Percentiles rank a stretch among this genome's conserved stretches.
phyloP scores from a whole-genome alignment of 1,140 invertebrate genomes.

The Mylabris phalerata region DNA sequence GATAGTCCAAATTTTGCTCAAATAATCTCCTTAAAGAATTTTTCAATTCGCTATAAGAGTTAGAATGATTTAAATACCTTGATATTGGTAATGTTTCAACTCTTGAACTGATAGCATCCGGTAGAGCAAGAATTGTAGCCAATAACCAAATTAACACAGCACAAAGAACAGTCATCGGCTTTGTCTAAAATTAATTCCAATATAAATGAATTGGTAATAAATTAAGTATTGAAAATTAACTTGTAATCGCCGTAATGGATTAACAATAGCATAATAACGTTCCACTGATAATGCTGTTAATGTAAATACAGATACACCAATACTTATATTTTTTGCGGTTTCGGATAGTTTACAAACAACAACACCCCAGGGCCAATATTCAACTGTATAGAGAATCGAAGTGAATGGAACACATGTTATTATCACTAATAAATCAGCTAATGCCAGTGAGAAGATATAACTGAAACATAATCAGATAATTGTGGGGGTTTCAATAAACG shows the following conservation, averaged over 20 bases:
- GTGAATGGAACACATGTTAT: conserved; percentile 84
- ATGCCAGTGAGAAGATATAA: conserved; percentile 64
- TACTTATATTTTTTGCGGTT: conserved; percentile 85
- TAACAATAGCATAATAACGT: conserved; percentile 84
- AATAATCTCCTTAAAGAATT: too few relatives aligned
- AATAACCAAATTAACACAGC: conserved; percentile 77
- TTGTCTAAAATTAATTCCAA: conserved; percentile 45
- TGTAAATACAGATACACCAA: conserved; percentile 90
- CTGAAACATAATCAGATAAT: conserved; percentile 39
- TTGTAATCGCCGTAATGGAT: conserved; percentile 69
- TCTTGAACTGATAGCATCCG: conserved; percentile 70
- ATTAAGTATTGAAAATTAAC: conserved; percentile 15
- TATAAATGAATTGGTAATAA: not conserved
- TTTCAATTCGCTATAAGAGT: too few relatives aligned
- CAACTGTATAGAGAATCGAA: conserved; percentile 76
- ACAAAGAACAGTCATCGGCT: conserved; percentile 63
- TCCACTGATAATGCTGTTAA: conserved; percentile 85
- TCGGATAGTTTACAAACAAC: conserved; percentile 81
- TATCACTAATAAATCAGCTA: conserved; percentile 72
- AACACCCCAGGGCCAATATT: conserved; percentile 81
- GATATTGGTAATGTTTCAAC: conserved; percentile 35
- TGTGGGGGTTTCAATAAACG: too few relatives aligned
- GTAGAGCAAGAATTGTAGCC: conserved; percentile 70
- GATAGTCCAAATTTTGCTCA: too few relatives aligned
- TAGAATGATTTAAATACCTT: too few relatives aligned